phyloP scores from a whole-genome alignment of 2,113 vertebrate species.

The Proterorhinus semilunaris region DNA sequence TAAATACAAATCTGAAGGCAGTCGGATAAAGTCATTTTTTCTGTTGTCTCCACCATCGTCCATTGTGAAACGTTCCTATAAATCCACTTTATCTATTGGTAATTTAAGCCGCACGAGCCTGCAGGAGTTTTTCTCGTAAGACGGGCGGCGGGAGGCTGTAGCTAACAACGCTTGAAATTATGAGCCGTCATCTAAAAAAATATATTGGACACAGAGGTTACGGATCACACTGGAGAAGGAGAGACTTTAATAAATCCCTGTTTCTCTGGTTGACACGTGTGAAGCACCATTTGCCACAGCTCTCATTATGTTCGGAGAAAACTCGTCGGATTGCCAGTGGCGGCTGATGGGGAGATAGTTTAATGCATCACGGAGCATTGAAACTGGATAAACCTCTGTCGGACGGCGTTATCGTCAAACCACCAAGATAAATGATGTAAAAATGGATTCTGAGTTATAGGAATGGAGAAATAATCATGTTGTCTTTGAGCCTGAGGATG shows the following conservation, averaged over 20 bases:
- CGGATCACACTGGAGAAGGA: not conserved
- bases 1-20: too few species aligned
- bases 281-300: constrained; percentile 1
- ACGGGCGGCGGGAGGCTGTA: not conserved
- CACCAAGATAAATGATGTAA: constrained; percentile 9
- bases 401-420: not conserved
- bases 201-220: not conserved
- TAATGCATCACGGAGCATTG: not conserved
- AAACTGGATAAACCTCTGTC: constrained; percentile 1
- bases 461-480: constrained; percentile 56
- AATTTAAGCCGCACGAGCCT: not conserved
- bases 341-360: not conserved
- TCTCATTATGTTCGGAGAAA: not conserved
- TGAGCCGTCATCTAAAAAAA: not conserved
- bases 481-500: constrained; percentile 43
- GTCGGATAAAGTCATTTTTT: too few species aligned
- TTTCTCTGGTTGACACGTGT: not conserved
- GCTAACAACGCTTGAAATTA: constrained; percentile 10
- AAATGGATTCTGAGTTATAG: not conserved
- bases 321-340: constrained; percentile 1
- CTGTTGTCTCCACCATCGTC: too few species aligned
- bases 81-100: not conserved
- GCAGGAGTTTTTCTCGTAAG: not conserved
- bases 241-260: constrained; percentile 2
- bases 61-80: not conserved